phyloP scores from a whole-genome alignment of 1,140 invertebrate genomes.

The Aphis gossypii region DNA sequence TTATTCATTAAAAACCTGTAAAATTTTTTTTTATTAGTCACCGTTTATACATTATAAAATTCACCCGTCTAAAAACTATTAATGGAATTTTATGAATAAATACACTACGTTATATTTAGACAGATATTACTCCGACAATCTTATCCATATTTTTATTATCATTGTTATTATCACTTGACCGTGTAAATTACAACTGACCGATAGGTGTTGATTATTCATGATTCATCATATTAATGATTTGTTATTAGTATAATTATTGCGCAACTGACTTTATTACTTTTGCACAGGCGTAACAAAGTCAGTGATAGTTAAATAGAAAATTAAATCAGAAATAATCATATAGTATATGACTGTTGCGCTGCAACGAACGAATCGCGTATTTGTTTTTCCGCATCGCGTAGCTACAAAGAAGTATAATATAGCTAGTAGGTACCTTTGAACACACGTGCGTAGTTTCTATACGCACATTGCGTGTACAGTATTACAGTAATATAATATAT shows the following conservation, averaged over 20 bases:
- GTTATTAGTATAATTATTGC: neutral
- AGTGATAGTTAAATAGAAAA: neutral
- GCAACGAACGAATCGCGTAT: neutral
- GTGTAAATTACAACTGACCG: neutral
- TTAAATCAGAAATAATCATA: constrained; percentile 11
- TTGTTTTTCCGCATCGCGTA: neutral
- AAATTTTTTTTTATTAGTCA: neutral
- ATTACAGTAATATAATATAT: neutral
- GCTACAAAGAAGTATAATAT: neutral
- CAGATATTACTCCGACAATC: neutral
- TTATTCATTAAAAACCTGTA: neutral
- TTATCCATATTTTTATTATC: neutral
- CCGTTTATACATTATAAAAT: too few species aligned
- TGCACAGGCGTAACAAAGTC: neutral
- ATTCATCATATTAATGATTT: neutral
- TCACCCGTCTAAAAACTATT: neutral
- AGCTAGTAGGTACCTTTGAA: neutral
- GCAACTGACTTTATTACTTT: neutral
- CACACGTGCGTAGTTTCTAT: neutral
- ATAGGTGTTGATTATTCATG: neutral
- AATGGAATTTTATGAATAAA: neutral
- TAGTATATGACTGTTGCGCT: neutral
- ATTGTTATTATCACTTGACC: neutral
- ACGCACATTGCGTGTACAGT: neutral
- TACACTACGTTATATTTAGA: neutral